These are phyloP conservation scores for Solenopsis fugax DNA, from an alignment of 1,140 invertebrate species.

Conservation along the genomic window DNA sequence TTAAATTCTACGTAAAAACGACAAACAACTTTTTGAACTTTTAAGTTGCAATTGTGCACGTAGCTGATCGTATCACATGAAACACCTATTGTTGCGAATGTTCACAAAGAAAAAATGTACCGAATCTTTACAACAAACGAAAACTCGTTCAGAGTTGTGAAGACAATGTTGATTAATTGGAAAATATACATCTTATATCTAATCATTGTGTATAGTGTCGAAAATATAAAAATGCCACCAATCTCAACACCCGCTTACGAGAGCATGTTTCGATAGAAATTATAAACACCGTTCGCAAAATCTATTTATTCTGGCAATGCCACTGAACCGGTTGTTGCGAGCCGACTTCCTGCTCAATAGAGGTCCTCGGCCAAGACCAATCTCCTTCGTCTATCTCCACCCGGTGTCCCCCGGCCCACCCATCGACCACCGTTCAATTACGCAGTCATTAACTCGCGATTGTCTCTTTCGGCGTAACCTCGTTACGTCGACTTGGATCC, in stretches of 20 bases:
- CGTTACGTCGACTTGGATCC: constrained; percentile 85
- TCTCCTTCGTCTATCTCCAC: constrained; percentile 62
- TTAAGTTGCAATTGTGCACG: background rate
- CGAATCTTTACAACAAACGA: background rate
- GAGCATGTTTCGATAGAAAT: background rate
- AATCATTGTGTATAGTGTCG: background rate
- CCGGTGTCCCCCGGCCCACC: background rate
- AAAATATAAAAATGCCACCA: background rate
- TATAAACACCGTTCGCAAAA: constrained; percentile 19
- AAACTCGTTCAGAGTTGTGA: no score
- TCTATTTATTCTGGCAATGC: constrained; percentile 38
- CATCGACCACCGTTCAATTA: constrained; percentile 82
- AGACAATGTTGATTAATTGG: background rate
- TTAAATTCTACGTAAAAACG: background rate
- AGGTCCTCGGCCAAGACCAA: constrained; percentile 64
- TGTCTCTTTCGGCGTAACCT: constrained; percentile 85
- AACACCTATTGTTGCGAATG: constrained; percentile 2
- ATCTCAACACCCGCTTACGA: background rate
- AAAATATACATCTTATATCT: background rate
- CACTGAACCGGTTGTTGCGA: constrained; percentile 12
- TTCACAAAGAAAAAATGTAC: background rate
- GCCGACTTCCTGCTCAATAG: constrained; percentile 21
- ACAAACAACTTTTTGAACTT: background rate
- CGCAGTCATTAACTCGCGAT: constrained; percentile 85
- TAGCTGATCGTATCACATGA: background rate